A percentile compares a stretch with the other conserved stretches of the same genome.
These are phyloP conservation scores for Poicephalus meyeri DNA, from an alignment of 2,113 vertebrate species.

Conservation along the genomic window DNA sequence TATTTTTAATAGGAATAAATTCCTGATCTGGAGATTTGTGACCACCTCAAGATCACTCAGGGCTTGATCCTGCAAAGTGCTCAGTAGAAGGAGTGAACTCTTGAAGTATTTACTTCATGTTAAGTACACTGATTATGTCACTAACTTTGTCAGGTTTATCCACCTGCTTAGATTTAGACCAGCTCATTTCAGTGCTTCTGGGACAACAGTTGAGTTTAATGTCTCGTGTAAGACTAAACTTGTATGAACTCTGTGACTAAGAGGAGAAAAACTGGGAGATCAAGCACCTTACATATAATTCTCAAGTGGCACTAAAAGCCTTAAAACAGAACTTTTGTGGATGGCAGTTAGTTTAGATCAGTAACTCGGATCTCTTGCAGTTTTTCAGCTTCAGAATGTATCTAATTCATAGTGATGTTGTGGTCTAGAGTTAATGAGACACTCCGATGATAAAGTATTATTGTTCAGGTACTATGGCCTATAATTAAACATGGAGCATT, in stretches of 20 bases:
- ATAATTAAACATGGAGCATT: not conserved
- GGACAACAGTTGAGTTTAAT: not conserved
- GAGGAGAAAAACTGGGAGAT: not conserved
- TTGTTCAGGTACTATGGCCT: not conserved
- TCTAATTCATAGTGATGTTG: not conserved
- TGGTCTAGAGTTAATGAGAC: not conserved
- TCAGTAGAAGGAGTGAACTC: not conserved
- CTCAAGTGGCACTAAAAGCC: not conserved
- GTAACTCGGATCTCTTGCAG: not conserved
- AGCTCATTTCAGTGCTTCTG: not conserved
- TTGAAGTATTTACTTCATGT: not conserved
- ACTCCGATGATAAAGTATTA: not conserved
- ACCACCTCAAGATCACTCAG: not conserved
- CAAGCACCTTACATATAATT: not conserved
- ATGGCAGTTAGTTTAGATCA: not conserved
- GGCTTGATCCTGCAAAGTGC: not conserved
- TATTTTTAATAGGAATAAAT: not conserved
- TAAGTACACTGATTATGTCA: not conserved
- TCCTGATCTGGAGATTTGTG: not conserved
- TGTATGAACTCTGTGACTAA: not conserved
- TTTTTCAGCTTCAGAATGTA: not conserved
- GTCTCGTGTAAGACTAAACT: not conserved
- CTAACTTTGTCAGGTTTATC: not conserved
- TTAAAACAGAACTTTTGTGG: not conserved
- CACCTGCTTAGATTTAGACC: not conserved